Percentiles rank a stretch among this genome's conserved stretches.
Conservation (phyloP, 2,113 vertebrate species). For the Chelonoidis abingdonii region DNA sequence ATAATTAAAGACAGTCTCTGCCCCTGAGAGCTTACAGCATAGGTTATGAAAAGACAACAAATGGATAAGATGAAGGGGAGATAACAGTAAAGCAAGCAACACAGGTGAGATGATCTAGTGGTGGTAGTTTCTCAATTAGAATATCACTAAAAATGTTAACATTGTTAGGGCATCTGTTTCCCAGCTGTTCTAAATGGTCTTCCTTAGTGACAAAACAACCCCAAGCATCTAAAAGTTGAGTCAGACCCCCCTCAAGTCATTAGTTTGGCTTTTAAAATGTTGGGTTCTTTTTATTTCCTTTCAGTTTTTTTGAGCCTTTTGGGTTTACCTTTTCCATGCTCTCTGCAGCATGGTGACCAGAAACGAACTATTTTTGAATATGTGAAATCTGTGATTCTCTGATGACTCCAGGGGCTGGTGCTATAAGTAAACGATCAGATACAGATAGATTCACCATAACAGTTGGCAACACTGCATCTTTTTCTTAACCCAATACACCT, state of each 20-base stretch:
- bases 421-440: not conserved
- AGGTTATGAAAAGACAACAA: not conserved
- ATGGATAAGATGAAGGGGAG: not conserved
- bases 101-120: not conserved
- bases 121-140: not conserved
- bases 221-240: not conserved
- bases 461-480: not conserved
- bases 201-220: not conserved
- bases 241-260: not conserved
- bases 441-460: not conserved
- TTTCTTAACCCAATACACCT: not conserved
- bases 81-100: not conserved
- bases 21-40: not conserved
- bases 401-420: not conserved
- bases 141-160: not conserved
- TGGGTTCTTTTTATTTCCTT: not conserved
- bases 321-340: rapidly evolving
- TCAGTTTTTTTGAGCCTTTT: not conserved
- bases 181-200: not conserved
- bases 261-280: not conserved
- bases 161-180: not conserved
- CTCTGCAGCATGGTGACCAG: not conserved
- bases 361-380: not conserved
- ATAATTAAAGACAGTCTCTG: not conserved
- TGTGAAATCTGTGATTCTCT: not conserved